Conservation (phyloP, 2,113 vertebrate species). For the Gila orcuttii region DNA sequence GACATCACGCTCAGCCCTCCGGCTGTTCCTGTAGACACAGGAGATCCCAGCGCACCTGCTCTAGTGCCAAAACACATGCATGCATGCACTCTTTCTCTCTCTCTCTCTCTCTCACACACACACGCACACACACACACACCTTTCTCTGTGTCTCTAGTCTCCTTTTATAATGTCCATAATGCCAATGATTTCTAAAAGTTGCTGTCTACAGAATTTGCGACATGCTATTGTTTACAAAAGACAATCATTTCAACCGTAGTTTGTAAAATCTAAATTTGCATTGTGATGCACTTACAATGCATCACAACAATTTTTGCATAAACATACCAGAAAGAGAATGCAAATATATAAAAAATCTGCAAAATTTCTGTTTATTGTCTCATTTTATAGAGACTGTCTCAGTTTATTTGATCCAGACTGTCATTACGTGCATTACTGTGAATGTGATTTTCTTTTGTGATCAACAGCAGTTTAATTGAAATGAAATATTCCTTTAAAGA, state of each 20-base stretch:
- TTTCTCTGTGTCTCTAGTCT: background rate
- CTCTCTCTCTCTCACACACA: background rate
- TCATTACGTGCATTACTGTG: background rate
- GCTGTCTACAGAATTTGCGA: too few relatives aligned
- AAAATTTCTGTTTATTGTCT: too few relatives aligned
- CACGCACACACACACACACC: background rate
- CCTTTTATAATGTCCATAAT: background rate
- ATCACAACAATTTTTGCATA: too few relatives aligned
- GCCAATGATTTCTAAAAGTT: background rate
- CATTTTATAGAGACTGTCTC: background rate
- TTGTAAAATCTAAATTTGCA: too few relatives aligned
- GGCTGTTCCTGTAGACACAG: constrained; percentile 45
- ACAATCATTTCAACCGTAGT: too few relatives aligned
- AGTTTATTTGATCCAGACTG: background rate
- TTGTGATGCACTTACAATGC: too few relatives aligned
- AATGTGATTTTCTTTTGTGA: background rate
- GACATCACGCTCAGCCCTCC: constrained; percentile 43
- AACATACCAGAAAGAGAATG: too few relatives aligned
- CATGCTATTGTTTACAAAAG: too few relatives aligned
- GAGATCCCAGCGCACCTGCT: constrained; percentile 26
- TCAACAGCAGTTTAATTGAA: background rate
- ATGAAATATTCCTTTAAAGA: background rate
- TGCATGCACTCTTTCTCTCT: background rate
- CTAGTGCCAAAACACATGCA: background rate
- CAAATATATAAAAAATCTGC: too few relatives aligned